These are phyloP conservation scores for Agrochola litura DNA, from an alignment of 2,888 invertebrate genomes.

Conservation along the genomic window DNA sequence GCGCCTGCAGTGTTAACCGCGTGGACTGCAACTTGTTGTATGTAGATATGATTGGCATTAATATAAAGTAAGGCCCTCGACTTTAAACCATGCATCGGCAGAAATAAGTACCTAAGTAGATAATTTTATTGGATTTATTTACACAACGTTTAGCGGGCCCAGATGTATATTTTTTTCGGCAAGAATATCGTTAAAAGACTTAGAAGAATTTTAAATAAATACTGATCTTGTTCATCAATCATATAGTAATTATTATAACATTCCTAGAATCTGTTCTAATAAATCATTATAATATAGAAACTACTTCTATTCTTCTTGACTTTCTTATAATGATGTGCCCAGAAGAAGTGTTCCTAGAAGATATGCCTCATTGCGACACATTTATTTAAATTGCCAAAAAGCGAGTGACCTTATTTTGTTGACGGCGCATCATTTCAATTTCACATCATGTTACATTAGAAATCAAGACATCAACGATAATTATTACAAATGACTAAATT, in stretches of 20 bases:
- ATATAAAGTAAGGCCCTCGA: neutral
- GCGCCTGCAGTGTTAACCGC: conserved; percentile 63
- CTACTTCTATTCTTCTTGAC: neutral
- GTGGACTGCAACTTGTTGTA: conserved; percentile 1
- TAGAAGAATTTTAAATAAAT: no score
- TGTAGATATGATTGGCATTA: neutral
- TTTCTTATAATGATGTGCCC: neutral
- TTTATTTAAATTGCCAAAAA: neutral
- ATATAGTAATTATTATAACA: no score
- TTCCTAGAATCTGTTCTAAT: no score
- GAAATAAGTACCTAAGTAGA: neutral
- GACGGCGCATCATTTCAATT: no score
- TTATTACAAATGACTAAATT: neutral
- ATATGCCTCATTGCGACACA: no score
- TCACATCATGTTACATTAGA: neutral
- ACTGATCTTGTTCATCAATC: no score
- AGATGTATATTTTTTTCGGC: neutral
- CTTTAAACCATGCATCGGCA: neutral
- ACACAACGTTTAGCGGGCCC: neutral
- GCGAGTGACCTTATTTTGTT: neutral
- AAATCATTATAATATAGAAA: no score
- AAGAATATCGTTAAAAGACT: no score
- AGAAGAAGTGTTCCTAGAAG: no score
- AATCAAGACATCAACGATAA: neutral
- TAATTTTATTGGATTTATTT: neutral